These are phyloP conservation scores for Dromaius novaehollandiae DNA, from an alignment of 2,113 vertebrate genomes.

Conservation along the genomic window DNA sequence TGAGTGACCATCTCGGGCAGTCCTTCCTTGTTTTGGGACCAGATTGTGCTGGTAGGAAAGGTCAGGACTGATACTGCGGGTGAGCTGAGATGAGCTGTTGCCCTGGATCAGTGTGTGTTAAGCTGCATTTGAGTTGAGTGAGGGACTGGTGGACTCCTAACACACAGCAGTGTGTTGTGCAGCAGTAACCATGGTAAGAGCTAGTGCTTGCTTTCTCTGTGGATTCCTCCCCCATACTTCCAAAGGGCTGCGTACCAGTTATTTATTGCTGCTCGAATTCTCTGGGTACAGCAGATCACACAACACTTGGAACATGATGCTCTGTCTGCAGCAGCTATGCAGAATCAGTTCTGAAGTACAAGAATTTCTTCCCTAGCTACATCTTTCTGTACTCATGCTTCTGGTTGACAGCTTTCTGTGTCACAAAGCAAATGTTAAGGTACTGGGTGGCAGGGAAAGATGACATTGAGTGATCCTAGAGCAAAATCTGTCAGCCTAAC, in stretches of 20 bases:
- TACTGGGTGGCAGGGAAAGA: background rate
- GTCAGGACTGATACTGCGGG: fast-evolving
- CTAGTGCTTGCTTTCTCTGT: background rate
- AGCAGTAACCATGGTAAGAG: constrained; percentile 10
- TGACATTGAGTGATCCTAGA: background rate
- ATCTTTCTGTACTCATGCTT: background rate
- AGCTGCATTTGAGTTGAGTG: background rate
- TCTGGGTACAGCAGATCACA: background rate
- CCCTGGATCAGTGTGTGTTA: fast-evolving
- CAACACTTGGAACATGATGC: fast-evolving
- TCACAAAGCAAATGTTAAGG: fast-evolving
- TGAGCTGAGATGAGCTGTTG: background rate
- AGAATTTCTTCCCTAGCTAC: background rate
- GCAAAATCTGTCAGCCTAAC: background rate
- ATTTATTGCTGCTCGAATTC: background rate
- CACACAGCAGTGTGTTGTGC: background rate
- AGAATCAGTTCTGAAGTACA: background rate
- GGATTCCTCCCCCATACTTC: background rate
- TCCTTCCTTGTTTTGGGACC: background rate
- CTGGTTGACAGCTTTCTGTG: background rate
- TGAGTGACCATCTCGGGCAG: fast-evolving
- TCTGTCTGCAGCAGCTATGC: background rate
- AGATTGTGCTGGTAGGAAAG: background rate
- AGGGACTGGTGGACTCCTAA: fast-evolving
- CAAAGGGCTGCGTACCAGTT: background rate